Base-by-base conservation (phyloP, 2,113 vertebrate genomes). In the Aleadryas rufinucha region DNA sequence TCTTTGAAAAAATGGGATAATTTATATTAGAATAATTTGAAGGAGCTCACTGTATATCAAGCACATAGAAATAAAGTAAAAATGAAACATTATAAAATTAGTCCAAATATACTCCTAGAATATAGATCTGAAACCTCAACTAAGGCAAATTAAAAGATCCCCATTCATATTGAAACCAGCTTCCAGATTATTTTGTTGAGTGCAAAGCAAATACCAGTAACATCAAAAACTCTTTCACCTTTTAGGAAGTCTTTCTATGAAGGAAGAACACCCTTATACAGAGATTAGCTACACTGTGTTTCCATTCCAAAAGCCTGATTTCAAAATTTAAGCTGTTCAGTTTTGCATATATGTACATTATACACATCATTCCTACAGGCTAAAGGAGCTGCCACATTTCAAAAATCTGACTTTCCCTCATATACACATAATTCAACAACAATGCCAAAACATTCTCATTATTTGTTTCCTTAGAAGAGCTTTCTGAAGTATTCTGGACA, bases 401-500 rank as follows among this genome's bases (percentile, higher is more conserved):
- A 77, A 59, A 90, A 64, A 52, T 1, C 7, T 69, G 31, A 6
- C 21, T 54, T 70, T 66, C 16, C 9, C 9, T 63, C 54, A 21
- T 33, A 35, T 14, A 21, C 2, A 13, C 1, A 8, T 19, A 2
- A 35, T 84, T 71, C 17, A 54, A 85, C 3, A 8, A 52, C 30
- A 64, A 10, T 28, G 64, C 3, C 18, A 57, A 66, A 87, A 23
- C 0, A 16, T 21, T 82, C 13, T 35, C 1, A 2, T 13, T 50
- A 10, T 47, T 79, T 54, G 20, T 85, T 90, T 35, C 22, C 7
- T 44, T 60, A 9, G 35, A 61, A 37, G 23, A 80, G 60, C 17
- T 94, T 82, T 94, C 3, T 91, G 33, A 93, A 69, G 8, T 86
- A 80, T 89, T 95, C 82, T 84, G 77, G 92, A 81, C 10, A 69